These are phyloP conservation scores for Xenentodon cancila DNA, from an alignment of 2,797 vertebrate genomes.

Conservation along the genomic window DNA sequence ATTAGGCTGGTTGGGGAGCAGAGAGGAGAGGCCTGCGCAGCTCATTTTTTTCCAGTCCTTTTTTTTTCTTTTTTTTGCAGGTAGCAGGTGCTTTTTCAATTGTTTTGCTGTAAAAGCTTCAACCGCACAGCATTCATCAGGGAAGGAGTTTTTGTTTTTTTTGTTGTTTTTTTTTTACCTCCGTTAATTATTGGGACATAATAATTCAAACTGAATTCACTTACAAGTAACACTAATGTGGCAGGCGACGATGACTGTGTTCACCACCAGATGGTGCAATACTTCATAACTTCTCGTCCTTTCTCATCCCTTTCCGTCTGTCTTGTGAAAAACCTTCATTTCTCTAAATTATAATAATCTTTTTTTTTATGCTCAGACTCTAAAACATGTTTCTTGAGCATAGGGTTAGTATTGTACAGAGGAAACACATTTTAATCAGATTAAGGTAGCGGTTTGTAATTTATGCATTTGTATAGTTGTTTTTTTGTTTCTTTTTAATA, in stretches of 20 bases:
- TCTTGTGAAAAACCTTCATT: not conserved
- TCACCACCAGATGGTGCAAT: conserved; percentile 48
- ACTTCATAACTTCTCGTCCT: not conserved
- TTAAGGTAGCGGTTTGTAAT: too few species aligned
- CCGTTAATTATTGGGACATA: conserved; percentile 4
- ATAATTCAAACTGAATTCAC: conserved; percentile 1
- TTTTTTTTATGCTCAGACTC: too few species aligned
- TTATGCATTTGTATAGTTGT: too few species aligned
- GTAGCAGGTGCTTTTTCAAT: conserved; percentile 46
- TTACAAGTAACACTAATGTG: not conserved
- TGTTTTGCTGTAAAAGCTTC: conserved; percentile 5
- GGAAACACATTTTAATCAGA: too few species aligned
- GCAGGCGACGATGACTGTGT: not conserved
- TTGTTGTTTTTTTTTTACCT: too few species aligned
- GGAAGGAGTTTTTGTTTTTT: not conserved
- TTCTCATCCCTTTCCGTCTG: too few species aligned
- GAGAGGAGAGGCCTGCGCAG: conserved; percentile 42
- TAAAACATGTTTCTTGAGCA: too few species aligned
- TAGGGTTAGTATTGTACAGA: too few species aligned
- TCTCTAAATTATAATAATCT: not conserved
- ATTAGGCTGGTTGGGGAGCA: conserved; percentile 53
- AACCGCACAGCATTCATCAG: not conserved
- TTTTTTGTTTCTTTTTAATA: too few species aligned
- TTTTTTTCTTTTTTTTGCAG: not conserved
- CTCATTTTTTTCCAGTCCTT: too few species aligned